Conservation (phyloP, 2,113 vertebrate genomes). For the Chrysochloris asiatica region DNA sequence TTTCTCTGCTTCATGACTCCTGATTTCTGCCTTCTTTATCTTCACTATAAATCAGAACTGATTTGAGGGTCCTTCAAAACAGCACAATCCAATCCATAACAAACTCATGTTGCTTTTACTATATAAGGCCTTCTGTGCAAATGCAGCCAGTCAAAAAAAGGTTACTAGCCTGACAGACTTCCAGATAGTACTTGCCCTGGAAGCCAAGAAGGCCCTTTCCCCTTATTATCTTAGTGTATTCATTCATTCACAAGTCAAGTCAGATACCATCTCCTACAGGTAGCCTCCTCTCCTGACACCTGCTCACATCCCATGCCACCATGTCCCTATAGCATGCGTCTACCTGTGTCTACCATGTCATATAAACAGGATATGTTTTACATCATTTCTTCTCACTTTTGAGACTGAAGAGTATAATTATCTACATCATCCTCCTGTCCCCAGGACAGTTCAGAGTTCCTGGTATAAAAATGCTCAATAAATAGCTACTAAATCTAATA, state of each 20-base stretch:
- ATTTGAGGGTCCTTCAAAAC: too few species aligned
- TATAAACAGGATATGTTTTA: neutral
- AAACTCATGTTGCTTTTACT: too few species aligned
- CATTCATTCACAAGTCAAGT: neutral
- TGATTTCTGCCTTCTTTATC: neutral
- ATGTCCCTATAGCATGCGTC: neutral
- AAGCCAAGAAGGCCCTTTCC: neutral
- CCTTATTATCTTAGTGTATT: neutral
- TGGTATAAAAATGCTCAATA: neutral
- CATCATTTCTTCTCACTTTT: neutral
- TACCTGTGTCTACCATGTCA: neutral
- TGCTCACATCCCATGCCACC: neutral
- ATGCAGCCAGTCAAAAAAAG: neutral
- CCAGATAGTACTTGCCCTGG: neutral
- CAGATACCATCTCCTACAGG: neutral
- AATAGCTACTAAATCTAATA: neutral
- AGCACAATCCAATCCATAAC: neutral
- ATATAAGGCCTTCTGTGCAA: neutral
- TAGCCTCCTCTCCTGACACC: neutral
- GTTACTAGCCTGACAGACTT: neutral
- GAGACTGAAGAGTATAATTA: neutral
- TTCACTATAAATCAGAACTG: neutral
- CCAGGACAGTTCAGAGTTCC: slow-evolving; percentile 13
- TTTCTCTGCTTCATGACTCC: neutral
- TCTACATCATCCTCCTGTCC: neutral